phyloP scores from a whole-genome alignment of 2,797 vertebrate species.

The Enteromius radiatus region DNA sequence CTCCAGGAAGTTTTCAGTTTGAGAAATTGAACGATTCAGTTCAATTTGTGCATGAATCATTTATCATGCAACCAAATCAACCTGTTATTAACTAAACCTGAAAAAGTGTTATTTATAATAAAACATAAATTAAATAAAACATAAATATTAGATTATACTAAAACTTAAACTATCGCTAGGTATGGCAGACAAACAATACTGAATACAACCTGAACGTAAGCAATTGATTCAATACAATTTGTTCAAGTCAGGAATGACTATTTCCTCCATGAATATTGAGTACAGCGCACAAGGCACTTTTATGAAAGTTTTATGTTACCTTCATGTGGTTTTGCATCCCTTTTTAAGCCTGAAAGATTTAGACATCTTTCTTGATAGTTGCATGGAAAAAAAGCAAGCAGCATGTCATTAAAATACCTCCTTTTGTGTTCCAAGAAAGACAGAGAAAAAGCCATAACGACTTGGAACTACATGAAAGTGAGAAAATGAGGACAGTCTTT shows the following conservation, averaged over 20 bases:
- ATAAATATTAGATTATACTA: neutral
- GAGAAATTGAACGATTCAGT: neutral
- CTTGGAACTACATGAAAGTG: neutral
- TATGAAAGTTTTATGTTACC: neutral
- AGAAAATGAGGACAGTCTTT: constrained; percentile 17
- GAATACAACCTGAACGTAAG: neutral
- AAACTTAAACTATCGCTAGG: neutral
- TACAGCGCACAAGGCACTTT: too few relatives aligned
- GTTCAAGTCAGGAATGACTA: neutral
- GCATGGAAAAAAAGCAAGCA: neutral
- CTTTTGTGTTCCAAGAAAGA: constrained; percentile 5
- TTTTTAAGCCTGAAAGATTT: constrained; percentile 18
- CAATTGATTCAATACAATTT: neutral
- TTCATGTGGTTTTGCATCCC: neutral
- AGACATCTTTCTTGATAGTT: neutral
- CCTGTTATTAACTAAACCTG: neutral
- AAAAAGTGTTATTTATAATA: neutral
- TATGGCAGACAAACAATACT: neutral
- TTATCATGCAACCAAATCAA: neutral
- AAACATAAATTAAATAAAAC: neutral
- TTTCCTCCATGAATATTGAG: neutral
- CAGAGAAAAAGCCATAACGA: neutral
- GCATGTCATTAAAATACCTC: neutral
- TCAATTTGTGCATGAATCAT: neutral
- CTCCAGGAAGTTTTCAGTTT: neutral